Conservation (phyloP, 2,797 vertebrate species). For the Sphenopsis melanotis region DNA sequence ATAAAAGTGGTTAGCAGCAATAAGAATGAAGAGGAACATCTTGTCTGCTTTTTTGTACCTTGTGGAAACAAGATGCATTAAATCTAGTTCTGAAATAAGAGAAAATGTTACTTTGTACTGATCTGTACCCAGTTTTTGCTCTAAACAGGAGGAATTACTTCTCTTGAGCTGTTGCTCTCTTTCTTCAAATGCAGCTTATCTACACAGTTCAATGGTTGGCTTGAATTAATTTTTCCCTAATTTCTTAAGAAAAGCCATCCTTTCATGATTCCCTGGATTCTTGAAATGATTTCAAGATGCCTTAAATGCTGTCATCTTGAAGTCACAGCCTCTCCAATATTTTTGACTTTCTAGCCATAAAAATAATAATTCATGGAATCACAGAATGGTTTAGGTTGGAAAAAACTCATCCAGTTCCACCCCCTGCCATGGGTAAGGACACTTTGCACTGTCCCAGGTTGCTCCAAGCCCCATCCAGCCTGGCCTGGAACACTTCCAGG, state of each 20-base stretch:
- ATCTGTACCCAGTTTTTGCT: not conserved
- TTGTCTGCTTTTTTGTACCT: not conserved
- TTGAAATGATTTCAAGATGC: not conserved
- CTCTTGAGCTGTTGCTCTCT: not conserved
- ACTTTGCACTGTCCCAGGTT: accelerated
- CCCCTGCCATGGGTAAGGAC: accelerated
- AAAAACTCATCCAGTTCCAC: not conserved
- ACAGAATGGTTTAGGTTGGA: not conserved
- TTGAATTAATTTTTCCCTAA: not conserved
- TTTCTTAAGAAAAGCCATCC: not conserved
- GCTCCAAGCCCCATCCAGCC: accelerated
- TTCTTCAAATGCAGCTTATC: not conserved
- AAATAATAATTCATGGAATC: accelerated
- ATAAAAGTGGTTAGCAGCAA: not conserved
- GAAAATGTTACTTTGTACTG: not conserved
- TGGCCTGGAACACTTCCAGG: not conserved
- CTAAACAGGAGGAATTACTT: not conserved
- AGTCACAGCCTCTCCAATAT: not conserved
- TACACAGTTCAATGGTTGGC: not conserved
- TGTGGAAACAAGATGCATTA: not conserved
- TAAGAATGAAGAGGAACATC: not conserved
- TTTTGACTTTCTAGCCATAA: not conserved
- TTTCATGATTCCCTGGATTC: not conserved
- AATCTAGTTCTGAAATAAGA: not conserved
- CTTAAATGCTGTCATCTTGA: not conserved